phyloP scores from a whole-genome alignment of 2,797 vertebrate species.

The Dendrocincla fuliginosa region DNA sequence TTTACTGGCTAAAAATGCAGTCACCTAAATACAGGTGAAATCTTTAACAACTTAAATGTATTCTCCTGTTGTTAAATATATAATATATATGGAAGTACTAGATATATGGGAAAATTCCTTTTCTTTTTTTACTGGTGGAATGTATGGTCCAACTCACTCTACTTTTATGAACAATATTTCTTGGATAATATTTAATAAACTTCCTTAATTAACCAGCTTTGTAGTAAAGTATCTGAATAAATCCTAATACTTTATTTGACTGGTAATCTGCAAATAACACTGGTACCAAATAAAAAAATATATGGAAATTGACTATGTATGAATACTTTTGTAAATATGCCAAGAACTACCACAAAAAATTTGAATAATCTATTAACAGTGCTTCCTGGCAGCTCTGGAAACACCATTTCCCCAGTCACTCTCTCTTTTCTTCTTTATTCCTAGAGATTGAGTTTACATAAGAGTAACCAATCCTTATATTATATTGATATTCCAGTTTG shows the following conservation, averaged over 20 bases:
- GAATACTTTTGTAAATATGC: not conserved
- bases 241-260: not conserved
- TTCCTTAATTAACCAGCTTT: not conserved
- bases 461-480: not conserved
- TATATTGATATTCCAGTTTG: not conserved
- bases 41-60: not conserved
- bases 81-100: not conserved
- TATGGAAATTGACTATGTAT: not conserved
- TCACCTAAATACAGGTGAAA: not conserved
- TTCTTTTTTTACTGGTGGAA: not conserved
- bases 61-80: not conserved
- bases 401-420: not conserved
- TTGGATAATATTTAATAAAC: not conserved
- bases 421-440: not conserved
- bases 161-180: not conserved
- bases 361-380: not conserved
- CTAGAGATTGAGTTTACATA: not conserved
- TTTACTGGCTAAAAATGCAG: not conserved
- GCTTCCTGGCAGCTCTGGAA: not conserved
- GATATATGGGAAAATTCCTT: not conserved
- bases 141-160: not conserved
- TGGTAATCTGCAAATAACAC: not conserved
- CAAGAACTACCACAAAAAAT: not conserved
- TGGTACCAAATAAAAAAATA: not conserved
- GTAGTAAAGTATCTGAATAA: not conserved